Conservation (phyloP, 2,797 vertebrate genomes). For the Hyperoplus immaculatus region DNA sequence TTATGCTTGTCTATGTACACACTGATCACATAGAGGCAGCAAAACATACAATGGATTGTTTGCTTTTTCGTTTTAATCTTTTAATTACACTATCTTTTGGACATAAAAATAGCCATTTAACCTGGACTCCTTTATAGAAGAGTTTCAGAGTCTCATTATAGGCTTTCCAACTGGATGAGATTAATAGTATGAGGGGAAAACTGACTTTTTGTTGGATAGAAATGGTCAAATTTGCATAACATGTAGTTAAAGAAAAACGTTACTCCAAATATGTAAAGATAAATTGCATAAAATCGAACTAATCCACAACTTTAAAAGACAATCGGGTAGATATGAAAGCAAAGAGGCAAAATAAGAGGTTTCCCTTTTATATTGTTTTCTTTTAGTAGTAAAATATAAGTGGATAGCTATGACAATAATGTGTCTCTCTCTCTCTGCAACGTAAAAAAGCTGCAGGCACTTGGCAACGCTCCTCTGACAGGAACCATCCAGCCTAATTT, state of each 20-base stretch:
- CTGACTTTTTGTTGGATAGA: background rate
- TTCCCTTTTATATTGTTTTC: conserved; percentile 1
- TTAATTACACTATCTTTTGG: background rate
- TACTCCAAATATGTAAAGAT: background rate
- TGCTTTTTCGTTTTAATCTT: conserved; percentile 13
- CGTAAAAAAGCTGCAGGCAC: conserved; percentile 54
- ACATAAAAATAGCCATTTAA: background rate
- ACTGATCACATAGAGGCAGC: conserved; percentile 6
- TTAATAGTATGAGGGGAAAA: background rate
- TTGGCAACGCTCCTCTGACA: conserved; percentile 65
- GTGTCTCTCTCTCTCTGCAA: conserved; percentile 48
- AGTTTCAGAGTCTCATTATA: background rate
- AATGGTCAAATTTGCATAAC: background rate
- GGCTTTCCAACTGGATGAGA: background rate
- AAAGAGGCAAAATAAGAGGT: conserved; percentile 3
- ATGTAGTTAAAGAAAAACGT: background rate
- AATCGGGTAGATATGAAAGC: background rate
- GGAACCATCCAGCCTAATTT: conserved; percentile 80
- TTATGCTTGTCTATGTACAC: background rate
- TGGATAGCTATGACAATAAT: conserved; percentile 64
- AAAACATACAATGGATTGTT: background rate
- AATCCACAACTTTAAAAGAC: conserved; percentile 12
- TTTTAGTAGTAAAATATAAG: conserved; percentile 57
- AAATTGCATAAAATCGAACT: background rate
- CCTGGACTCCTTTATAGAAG: background rate